A percentile compares a stretch with the other conserved stretches of the same genome.
These are phyloP conservation scores for Stichodactyla mertensii DNA, from an alignment of 64 coral and sea anemone species.

Conservation along the genomic window DNA sequence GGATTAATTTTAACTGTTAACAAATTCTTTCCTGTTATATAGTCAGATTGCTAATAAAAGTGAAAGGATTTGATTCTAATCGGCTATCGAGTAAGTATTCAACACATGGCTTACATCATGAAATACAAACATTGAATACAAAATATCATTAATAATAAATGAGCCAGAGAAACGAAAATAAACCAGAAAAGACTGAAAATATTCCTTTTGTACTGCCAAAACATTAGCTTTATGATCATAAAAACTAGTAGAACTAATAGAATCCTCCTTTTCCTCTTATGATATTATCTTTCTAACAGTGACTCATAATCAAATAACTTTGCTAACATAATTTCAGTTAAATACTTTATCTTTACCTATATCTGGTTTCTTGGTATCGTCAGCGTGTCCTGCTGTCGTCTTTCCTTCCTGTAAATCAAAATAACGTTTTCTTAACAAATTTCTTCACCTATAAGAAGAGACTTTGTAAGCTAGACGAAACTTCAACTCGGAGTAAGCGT, in stretches of 20 bases:
- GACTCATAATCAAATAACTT: too few species aligned
- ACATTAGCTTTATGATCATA: neutral
- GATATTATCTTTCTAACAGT: too few species aligned
- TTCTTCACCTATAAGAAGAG: neutral
- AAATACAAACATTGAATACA: neutral
- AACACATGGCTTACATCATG: neutral
- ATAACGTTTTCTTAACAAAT: neutral
- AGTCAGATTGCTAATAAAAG: too few species aligned
- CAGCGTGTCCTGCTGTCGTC: conserved; percentile 68
- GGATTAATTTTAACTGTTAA: too few species aligned
- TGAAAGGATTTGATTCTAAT: too few species aligned
- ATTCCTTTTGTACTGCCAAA: neutral
- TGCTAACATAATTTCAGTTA: neutral
- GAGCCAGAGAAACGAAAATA: neutral
- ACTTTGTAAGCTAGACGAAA: neutral
- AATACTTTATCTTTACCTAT: conserved; percentile 66
- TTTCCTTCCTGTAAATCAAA: conserved; percentile 57
- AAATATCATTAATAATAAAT: neutral
- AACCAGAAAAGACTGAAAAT: neutral
- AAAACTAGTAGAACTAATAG: neutral
- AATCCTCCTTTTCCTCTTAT: too few species aligned
- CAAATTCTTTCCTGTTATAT: too few species aligned
- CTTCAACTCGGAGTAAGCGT: neutral
- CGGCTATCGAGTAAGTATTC: neutral
- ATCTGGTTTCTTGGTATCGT: conserved; percentile 65